Base-by-base conservation (phyloP, 2,113 vertebrate genomes). In the Brachionichthys hirsutus region DNA sequence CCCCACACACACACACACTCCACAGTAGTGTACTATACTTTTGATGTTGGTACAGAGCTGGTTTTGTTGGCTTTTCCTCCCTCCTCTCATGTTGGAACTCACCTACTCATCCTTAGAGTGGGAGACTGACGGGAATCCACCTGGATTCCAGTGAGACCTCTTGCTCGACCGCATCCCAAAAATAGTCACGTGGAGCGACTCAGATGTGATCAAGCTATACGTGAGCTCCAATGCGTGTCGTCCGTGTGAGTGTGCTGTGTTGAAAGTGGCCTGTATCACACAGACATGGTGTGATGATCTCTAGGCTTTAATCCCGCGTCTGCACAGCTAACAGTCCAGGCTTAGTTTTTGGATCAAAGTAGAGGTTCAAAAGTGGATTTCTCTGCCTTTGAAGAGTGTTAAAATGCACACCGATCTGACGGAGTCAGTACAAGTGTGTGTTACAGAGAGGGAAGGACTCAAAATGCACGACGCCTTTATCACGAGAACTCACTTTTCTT, bases 1-100 rank as follows among this genome's bases (percentile, higher is more conserved):
- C 12, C 12, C 2, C 44, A 9, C 19, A 42, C 67, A 81, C 68
- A 75, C 52, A 81, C 73, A 80, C 75, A 77, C 66, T 74, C 60
- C 77, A 87, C 79, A 87, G 83, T 87, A 77, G 73, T 59, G 67
- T 72, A 87, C 81, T 87, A 81, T 84, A 87, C 85, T 83, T 84
- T 81, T 79, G 70, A 83, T 85, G 78, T 88, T 88, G 85, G 67
- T 60, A 71, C 68, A 85, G 73, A 73, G 63, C 57, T 71, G 55
- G 68, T 70, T 83, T 77, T 82, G 77, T 82, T 86, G 61, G 78
- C 56, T 68, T 81, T 80, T 40, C 70, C 74, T 75, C 69, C 62
- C 57, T 64, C 73, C 65, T 67, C 62, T 54, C 34, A 1, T 67
- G 57, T 72, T 67, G 64, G 69, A 73, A 77, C 79, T 67, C 60